These are phyloP conservation scores for Pogonophryne albipinna DNA, from an alignment of 2,797 vertebrate species.

Conservation along the genomic window DNA sequence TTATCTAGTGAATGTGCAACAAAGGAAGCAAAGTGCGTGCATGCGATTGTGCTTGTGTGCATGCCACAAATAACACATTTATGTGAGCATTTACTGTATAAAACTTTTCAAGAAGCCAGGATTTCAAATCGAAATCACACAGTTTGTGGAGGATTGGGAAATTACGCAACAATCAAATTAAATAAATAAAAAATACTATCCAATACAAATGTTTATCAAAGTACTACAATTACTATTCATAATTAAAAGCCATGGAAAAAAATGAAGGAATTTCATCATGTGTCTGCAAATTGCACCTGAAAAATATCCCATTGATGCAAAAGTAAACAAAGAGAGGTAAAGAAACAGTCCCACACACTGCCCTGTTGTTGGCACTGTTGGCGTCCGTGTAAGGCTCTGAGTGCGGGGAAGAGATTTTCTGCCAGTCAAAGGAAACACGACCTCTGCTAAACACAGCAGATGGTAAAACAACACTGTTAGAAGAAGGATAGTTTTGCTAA, in stretches of 20 bases:
- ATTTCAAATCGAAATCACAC: constrained; percentile 5
- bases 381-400: constrained; percentile 1
- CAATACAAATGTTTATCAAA: background rate
- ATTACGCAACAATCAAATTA: background rate
- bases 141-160: background rate
- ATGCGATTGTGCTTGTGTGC: constrained; percentile 38
- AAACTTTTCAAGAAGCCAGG: background rate
- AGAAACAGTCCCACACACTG: background rate
- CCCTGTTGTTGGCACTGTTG: constrained; percentile 9
- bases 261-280: background rate
- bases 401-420: constrained; percentile 46
- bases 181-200: background rate
- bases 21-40: constrained; percentile 57
- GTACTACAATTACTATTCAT: background rate
- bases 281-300: background rate
- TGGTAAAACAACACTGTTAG: constrained; percentile 13
- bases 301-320: background rate
- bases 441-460: constrained; percentile 23
- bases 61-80: background rate
- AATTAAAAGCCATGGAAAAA: background rate
- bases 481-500: constrained; percentile 11
- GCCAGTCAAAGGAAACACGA: constrained; percentile 42
- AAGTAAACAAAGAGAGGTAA: background rate
- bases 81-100: fast-evolving
- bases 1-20: constrained; percentile 49